phyloP scores from a whole-genome alignment of 2,113 vertebrate species.

The rabbit (Oryctolagus cuniculus) region mOryCun1.1 NC_091451.1:42963501-42964000 shows the following conservation, averaged over 20 bases:
- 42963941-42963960: not conserved
- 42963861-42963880: not conserved
- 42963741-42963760: conserved; percentile 90
- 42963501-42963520: conserved; percentile 99
- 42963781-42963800: conserved; percentile 83
- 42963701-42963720: conserved; percentile 98
- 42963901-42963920: conserved; percentile 82
- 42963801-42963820: conserved; percentile 56
- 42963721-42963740: conserved; percentile 92
- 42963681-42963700: conserved; percentile 94
- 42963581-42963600: conserved; percentile 96
- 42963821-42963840: conserved; percentile 64
- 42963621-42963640: conserved; percentile 99
- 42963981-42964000: not conserved
- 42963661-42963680: conserved; percentile 96
- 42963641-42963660: conserved; percentile 94
- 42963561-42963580: conserved; percentile 99
- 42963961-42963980: not conserved
- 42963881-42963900: conserved; percentile 60
- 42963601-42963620: conserved; percentile 99
- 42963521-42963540: conserved; percentile 99
- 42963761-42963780: conserved; percentile 83
- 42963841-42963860: conserved; percentile 66
- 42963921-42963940: not conserved
- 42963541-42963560: conserved; percentile 99